These are phyloP conservation scores for Chelon auratus DNA, from an alignment of 2,797 vertebrate genomes.

Conservation along the genomic window DNA sequence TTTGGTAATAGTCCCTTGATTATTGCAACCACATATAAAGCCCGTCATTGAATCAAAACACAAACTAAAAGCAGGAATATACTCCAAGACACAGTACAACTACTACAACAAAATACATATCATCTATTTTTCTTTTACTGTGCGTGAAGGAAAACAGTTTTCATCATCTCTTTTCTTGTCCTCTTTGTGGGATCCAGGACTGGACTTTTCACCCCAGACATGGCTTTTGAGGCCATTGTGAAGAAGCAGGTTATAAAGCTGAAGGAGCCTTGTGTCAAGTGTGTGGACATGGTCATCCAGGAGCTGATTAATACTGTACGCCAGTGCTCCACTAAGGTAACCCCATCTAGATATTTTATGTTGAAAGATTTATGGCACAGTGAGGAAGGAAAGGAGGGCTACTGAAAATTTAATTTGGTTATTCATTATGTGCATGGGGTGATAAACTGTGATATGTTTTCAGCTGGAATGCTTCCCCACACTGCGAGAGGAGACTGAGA, in stretches of 20 bases:
- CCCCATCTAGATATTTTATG: background rate
- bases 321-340: constrained; percentile 94
- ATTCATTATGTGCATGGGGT: background rate
- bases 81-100: background rate
- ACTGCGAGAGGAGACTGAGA: constrained; percentile 94
- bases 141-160: background rate
- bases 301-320: constrained; percentile 96
- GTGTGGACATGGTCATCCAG: constrained; percentile 96
- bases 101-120: background rate
- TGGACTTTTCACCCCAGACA: constrained; percentile 94
- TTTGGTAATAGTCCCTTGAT: constrained; percentile 6
- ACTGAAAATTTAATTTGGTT: background rate
- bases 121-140: background rate
- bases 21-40: background rate
- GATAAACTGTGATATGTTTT: constrained; percentile 26
- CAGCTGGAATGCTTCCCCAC: constrained; percentile 94
- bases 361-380: background rate
- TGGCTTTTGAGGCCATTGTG: constrained; percentile 98
- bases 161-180: background rate
- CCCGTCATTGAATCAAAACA: background rate
- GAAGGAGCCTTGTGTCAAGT: constrained; percentile 95
- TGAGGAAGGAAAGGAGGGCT: background rate
- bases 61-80: constrained; percentile 8
- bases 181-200: constrained; percentile 73
- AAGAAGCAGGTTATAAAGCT: constrained; percentile 97